Percentiles rank a stretch among this genome's conserved stretches.
Conservation (phyloP, 2,113 vertebrate genomes). For the Rhegmatorhina hoffmannsi region DNA sequence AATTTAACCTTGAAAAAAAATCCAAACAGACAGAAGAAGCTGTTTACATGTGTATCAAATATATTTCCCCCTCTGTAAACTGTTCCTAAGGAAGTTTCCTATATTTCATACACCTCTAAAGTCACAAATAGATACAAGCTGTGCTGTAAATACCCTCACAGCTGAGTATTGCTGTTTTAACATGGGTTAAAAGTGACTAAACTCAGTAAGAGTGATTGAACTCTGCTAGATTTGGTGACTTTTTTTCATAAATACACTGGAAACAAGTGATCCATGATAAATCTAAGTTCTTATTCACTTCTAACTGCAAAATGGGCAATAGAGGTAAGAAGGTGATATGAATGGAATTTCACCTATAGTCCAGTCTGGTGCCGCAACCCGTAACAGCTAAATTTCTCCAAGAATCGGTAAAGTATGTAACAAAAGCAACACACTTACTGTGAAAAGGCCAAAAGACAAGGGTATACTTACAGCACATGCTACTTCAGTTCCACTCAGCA, state of each 20-base stretch:
- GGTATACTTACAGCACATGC: slow-evolving; percentile 43
- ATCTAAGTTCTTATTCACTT: not conserved
- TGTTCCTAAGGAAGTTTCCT: not conserved
- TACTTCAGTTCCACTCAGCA: not conserved
- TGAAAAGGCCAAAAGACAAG: not conserved
- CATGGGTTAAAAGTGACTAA: not conserved
- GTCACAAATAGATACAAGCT: not conserved
- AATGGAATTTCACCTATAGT: not conserved
- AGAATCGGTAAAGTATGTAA: not conserved
- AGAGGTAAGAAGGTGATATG: not conserved
- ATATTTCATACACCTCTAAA: not conserved
- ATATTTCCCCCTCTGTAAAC: not conserved
- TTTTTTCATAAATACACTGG: not conserved
- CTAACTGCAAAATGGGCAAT: not conserved
- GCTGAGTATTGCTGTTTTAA: not conserved
- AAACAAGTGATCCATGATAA: not conserved
- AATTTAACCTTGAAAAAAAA: not conserved
- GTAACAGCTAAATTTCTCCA: not conserved
- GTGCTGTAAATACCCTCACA: not conserved
- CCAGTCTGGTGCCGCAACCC: not conserved
- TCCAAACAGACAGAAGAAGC: not conserved
- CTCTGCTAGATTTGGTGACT: not conserved
- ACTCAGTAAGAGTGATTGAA: not conserved
- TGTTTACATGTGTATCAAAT: not conserved
- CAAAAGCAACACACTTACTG: not conserved